Conservation (phyloP, 2,797 vertebrate genomes). For the Anguilla megastoma region DNA sequence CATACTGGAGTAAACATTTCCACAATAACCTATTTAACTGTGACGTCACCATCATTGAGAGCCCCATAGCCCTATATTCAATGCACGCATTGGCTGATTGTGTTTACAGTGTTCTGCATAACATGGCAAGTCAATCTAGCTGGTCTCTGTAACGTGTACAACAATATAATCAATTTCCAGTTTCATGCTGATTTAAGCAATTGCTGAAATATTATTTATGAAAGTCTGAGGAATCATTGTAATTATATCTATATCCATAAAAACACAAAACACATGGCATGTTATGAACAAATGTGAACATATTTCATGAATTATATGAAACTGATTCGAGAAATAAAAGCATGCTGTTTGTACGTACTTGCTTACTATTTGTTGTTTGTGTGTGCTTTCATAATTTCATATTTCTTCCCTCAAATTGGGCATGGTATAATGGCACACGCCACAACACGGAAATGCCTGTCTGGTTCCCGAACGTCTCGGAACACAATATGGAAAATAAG, state of each 20-base stretch:
- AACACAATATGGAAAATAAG: constrained; percentile 3
- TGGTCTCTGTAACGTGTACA: not conserved
- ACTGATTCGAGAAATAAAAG: constrained; percentile 24
- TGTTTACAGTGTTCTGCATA: not conserved
- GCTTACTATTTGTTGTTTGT: constrained; percentile 22
- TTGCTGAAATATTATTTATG: constrained; percentile 21
- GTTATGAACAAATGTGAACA: not conserved
- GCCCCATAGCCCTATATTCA: not conserved
- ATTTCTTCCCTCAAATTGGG: constrained; percentile 6
- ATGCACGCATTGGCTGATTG: not conserved
- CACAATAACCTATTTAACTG: not conserved
- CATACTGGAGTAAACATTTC: not conserved
- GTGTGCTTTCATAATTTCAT: not conserved
- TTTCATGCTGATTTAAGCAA: constrained; percentile 21
- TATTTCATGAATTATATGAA: constrained; percentile 33
- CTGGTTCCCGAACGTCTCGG: not conserved
- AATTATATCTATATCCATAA: constrained; percentile 17
- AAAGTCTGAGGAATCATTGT: not conserved
- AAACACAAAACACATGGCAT: constrained; percentile 12
- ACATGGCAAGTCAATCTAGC: not conserved
- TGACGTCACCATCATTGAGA: not conserved
- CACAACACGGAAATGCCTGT: not conserved
- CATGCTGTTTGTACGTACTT: constrained; percentile 20
- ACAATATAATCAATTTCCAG: constrained; percentile 12
- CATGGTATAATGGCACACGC: not conserved